Evolutionary conservation across 2,888 invertebrate species (phyloP).

Genomic region (Drosophila pseudotakahashii): DNA sequence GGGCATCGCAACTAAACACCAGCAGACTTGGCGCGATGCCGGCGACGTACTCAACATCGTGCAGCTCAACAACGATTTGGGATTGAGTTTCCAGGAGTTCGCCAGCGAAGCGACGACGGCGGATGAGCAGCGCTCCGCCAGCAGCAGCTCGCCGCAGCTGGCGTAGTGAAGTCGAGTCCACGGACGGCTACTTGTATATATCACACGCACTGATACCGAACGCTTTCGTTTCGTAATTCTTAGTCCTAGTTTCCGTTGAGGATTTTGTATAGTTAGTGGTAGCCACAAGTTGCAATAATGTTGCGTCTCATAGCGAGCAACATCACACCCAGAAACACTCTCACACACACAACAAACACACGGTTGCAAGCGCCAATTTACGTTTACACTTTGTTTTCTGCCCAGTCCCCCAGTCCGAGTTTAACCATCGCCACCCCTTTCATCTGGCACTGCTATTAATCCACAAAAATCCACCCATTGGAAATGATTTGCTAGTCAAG

Average conservation of each 20-base stretch:
- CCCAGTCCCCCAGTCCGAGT: slow-evolving; percentile 12
- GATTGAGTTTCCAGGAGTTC: slow-evolving; percentile 65
- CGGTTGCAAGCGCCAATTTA: slow-evolving; percentile 25
- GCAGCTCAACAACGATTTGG: slow-evolving; percentile 70
- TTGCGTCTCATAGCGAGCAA: slow-evolving; percentile 72
- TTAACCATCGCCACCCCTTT: slow-evolving; percentile 5
- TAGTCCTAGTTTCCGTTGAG: slow-evolving; percentile 46
- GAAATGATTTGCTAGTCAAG: slow-evolving; percentile 76
- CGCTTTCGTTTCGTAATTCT: slow-evolving; percentile 56
- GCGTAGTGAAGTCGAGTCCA: slow-evolving; percentile 48
- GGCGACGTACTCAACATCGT: slow-evolving; percentile 73
- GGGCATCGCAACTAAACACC: slow-evolving; percentile 33
- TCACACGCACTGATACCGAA: slow-evolving; percentile 40
- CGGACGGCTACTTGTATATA: slow-evolving; percentile 29
- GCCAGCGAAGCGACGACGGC: slow-evolving; percentile 42
- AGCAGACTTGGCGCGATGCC: slow-evolving; percentile 58
- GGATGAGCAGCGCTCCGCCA: slow-evolving; percentile 62
- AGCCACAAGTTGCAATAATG: slow-evolving; percentile 77
- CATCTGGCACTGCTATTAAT: slow-evolving; percentile 41
- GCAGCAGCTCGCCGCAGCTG: slow-evolving; percentile 69
- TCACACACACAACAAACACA: slow-evolving; percentile 14
- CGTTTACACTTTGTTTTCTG: slow-evolving; percentile 20
- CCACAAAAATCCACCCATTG: slow-evolving; percentile 44
- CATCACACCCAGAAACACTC: slow-evolving; percentile 61
- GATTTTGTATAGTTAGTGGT: slow-evolving; percentile 73